Base-by-base conservation (phyloP, 2,113 vertebrate species). In the Zosterops hypoxanthus region DNA sequence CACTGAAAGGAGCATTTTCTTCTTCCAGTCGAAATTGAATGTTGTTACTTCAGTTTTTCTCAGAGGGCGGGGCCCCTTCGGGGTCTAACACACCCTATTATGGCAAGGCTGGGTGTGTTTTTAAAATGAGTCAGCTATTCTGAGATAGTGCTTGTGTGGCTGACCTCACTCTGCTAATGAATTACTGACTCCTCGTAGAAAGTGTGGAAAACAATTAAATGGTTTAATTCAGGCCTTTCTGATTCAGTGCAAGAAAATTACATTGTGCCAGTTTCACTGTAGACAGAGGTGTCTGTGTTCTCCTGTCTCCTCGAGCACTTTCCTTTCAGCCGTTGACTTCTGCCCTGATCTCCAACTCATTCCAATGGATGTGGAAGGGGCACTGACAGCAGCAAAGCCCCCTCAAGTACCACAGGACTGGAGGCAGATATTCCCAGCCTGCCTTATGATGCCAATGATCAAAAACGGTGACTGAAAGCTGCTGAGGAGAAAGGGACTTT, bases 111-210 rank as follows among this genome's bases (percentile, higher is more conserved):
- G 85, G 75, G 29, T 77, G 55, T 94, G 94, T 77, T 77, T 88
- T 73, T 77, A 42, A 24, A 93, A 57, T 86, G 90, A 96, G 86
- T 94, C 96, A 88, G 90, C 85, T 83, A 1, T 80, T 80, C 71
- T 82, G 71, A 93, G 85, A 26, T 90, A 86, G 50, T n/a, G 46
- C n/a, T 44, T 50, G 8, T 5, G 1, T 8, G 53, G 31, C 82
- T 95, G 86, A 83, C 88, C 64, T 95, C 84, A 60, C 44, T 77
- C 70, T 73, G 64, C 47, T 70, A 61, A 79, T 77, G 55, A 90
- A 75, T 88, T 90, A 61, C 78, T 31, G 47, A 21, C 14, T 89
- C 23, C n/a, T 70, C 46, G n/a, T 3, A 70, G 64, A 72, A 94
- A 92, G 47, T 55, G 31, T 1, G 9, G 44, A n/a, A 42, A 92